Conservation (phyloP, 1,140 invertebrate genomes). For the Condylostylus longicornis region DNA sequence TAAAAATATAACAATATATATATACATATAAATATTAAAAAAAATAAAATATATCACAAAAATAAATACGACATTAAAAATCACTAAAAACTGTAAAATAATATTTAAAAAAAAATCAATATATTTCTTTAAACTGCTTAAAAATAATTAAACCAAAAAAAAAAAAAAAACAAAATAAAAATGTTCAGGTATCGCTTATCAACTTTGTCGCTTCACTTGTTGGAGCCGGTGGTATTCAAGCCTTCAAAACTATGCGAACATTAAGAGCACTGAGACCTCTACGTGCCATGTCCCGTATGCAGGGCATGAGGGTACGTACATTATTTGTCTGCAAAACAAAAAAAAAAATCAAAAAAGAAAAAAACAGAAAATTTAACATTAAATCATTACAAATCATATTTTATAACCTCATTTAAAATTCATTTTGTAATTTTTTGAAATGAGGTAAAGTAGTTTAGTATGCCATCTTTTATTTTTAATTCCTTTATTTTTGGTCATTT, state of each 20-base stretch:
- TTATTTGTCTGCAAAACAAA: conserved; percentile 16
- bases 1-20: neutral
- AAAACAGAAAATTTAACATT: conserved; percentile 13
- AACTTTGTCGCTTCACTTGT: conserved; percentile 89
- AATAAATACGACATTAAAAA: neutral
- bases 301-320: conserved; percentile 92
- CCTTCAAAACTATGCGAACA: conserved; percentile 96
- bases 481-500: no score
- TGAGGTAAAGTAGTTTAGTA: no score
- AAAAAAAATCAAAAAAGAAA: conserved; percentile 11
- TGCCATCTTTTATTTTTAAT: no score
- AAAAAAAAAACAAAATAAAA: conserved; percentile 17
- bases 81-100: conserved; percentile 6
- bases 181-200: conserved; percentile 82
- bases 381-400: no score
- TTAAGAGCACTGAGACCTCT: conserved; percentile 85
- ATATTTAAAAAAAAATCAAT: conserved; percentile 4
- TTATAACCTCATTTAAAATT: no score
- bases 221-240: conserved; percentile 89
- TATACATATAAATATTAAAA: neutral
- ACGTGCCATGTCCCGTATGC: conserved; percentile 91
- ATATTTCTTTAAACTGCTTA: conserved; percentile 3
- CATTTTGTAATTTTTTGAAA: no score
- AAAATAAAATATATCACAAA: neutral
- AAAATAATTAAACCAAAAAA: neutral